Percentiles rank a stretch among this genome's conserved stretches.
phyloP scores from a whole-genome alignment of 2,888 invertebrate species.

The Arenicola marina region DNA sequence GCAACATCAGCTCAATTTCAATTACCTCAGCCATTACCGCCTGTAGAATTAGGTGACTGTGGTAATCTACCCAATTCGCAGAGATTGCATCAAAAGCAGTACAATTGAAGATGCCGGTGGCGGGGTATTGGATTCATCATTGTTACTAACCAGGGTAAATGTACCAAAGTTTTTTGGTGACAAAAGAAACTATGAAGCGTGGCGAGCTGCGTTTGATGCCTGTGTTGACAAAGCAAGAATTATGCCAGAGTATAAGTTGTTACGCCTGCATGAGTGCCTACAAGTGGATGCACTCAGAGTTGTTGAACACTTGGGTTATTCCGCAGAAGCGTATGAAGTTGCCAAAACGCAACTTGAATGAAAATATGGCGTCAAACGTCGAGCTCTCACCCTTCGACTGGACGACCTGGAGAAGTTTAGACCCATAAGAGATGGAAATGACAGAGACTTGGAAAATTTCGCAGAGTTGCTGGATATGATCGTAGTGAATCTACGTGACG shows the following conservation, averaged over 20 bases:
- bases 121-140: conserved; percentile 14
- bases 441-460: conserved; percentile 16
- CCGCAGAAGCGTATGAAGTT: conserved; percentile 16
- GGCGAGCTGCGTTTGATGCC: conserved; percentile 22
- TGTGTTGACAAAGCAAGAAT: conserved; percentile 11
- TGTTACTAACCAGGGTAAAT: conserved; percentile 2
- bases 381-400: conserved; percentile 12
- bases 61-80: too few species aligned
- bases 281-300: conserved; percentile 10
- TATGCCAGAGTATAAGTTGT: conserved; percentile 21
- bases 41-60: too few species aligned
- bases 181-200: conserved; percentile 16
- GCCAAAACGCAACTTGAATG: conserved; percentile 13
- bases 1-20: too few species aligned
- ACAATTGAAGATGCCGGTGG: too few species aligned
- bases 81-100: too few species aligned
- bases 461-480: conserved; percentile 19
- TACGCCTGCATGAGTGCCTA: conserved; percentile 19
- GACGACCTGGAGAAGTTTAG: conserved; percentile 21
- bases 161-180: conserved; percentile 18
- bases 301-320: conserved; percentile 17
- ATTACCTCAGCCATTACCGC: too few species aligned
- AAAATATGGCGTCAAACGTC: conserved; percentile 15
- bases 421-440: conserved; percentile 10
- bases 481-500: conserved; percentile 14